phyloP scores from a whole-genome alignment of 2,113 vertebrate genomes.

The Eulacestoma nigropectus region DNA sequence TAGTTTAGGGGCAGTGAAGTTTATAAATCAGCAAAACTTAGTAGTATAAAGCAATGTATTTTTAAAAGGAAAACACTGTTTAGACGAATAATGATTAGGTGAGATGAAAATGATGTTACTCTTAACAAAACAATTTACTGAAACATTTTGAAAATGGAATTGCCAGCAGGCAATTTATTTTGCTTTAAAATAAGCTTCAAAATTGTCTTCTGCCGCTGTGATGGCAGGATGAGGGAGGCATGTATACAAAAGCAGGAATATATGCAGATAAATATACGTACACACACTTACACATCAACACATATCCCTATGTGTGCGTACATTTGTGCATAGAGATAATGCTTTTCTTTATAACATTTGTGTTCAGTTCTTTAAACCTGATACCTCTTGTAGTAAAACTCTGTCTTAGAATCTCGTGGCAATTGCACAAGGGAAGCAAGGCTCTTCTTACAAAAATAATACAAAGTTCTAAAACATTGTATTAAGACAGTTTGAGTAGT shows the following conservation, averaged over 20 bases:
- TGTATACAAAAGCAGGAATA: not conserved
- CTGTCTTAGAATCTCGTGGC: not conserved
- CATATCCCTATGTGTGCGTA: not conserved
- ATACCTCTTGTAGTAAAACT: not conserved
- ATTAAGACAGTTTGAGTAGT: not conserved
- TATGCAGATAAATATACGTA: not conserved
- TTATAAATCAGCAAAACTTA: slow-evolving; percentile 44
- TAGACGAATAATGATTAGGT: slow-evolving; percentile 54
- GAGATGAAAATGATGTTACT: slow-evolving; percentile 55
- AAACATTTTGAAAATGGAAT: slow-evolving; percentile 57
- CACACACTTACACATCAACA: not conserved
- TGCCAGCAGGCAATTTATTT: slow-evolving; percentile 60
- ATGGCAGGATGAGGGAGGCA: not conserved
- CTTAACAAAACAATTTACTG: slow-evolving; percentile 62
- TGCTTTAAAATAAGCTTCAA: slow-evolving; percentile 37
- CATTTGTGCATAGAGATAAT: not conserved
- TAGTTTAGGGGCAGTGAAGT: not conserved
- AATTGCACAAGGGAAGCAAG: not conserved
- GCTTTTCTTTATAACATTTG: not conserved
- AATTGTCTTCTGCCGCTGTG: not conserved
- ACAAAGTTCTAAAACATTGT: not conserved
- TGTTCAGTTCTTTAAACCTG: not conserved
- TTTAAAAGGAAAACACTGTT: slow-evolving; percentile 40
- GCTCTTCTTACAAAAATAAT: not conserved
- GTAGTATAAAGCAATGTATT: slow-evolving; percentile 28